Percentiles rank a stretch among this genome's conserved stretches.
Conservation (phyloP, 2,113 vertebrate species). For the Lota lota region DNA sequence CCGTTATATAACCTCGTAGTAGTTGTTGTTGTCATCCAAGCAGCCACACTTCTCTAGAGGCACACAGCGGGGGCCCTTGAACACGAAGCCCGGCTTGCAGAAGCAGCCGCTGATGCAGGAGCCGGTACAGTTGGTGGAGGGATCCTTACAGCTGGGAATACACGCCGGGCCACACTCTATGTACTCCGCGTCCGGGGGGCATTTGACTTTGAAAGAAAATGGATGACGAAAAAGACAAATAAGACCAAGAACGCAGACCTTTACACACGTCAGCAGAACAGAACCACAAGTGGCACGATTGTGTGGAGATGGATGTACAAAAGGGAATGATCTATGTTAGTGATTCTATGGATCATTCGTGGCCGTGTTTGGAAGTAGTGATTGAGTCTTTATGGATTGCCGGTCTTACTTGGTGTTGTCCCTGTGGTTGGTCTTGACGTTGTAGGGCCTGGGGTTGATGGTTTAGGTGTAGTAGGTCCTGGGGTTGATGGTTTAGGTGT, state of each 20-base stretch:
- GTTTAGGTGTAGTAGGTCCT: not conserved
- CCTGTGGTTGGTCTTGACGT: slow-evolving; percentile 10
- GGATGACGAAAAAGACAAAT: not conserved
- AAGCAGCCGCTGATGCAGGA: slow-evolving; percentile 75
- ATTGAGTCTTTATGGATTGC: too few species aligned
- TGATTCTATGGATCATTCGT: not conserved
- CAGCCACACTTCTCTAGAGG: slow-evolving; percentile 74
- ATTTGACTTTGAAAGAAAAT: slow-evolving; percentile 44
- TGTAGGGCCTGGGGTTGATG: not conserved
- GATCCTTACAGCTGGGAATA: slow-evolving; percentile 64
- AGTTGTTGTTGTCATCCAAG: slow-evolving; percentile 69
- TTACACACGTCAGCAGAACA: not conserved
- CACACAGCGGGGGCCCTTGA: slow-evolving; percentile 65
- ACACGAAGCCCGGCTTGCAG: slow-evolving; percentile 78
- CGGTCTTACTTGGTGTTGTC: slow-evolving; percentile 44
- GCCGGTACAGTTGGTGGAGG: slow-evolving; percentile 66
- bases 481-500: too few species aligned
- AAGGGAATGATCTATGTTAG: not conserved
- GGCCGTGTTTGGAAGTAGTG: not conserved
- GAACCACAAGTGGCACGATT: not conserved
- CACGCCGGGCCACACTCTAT: slow-evolving; percentile 70
- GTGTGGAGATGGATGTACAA: not conserved
- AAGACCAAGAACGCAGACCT: not conserved
- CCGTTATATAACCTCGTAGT: slow-evolving; percentile 70
- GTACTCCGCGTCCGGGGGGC: slow-evolving; percentile 67